A percentile compares a stretch with the other conserved stretches of the same genome.
These are phyloP conservation scores for Camptogramma bilineatum DNA, from an alignment of 2,888 invertebrate species.

Conservation along the genomic window DNA sequence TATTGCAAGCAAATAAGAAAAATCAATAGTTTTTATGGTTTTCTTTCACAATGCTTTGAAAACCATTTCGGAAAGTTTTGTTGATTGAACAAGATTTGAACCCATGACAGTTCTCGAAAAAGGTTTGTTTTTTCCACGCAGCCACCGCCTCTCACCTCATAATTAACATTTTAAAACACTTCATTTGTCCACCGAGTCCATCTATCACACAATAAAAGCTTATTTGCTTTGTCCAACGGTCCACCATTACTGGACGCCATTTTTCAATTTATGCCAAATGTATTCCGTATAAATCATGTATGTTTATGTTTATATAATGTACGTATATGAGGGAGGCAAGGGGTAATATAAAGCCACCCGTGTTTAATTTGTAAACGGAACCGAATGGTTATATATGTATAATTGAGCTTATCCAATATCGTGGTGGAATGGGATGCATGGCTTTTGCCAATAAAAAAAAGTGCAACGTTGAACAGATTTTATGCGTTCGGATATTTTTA, in stretches of 20 bases:
- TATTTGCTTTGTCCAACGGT: conserved; percentile 70
- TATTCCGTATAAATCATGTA: conserved; percentile 79
- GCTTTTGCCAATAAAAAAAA: conserved; percentile 46
- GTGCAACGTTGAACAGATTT: conserved; percentile 55
- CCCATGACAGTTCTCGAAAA: neutral
- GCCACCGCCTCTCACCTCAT: neutral
- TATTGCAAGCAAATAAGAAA: too few species aligned
- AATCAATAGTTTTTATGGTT: too few species aligned
- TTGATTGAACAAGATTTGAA: neutral
- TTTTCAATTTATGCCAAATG: conserved; percentile 84
- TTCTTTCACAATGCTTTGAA: too few species aligned
- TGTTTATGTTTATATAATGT: conserved; percentile 49
- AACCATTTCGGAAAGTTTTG: too few species aligned
- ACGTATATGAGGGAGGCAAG: conserved; percentile 45
- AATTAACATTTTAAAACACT: conserved; percentile 50
- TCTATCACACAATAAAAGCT: conserved; percentile 59
- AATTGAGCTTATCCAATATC: conserved; percentile 66
- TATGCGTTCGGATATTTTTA: conserved; percentile 64
- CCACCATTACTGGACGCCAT: conserved; percentile 73
- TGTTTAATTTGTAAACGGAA: conserved; percentile 81
- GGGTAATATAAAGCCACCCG: conserved; percentile 55
- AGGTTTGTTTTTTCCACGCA: neutral
- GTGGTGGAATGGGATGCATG: conserved; percentile 59
- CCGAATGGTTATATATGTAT: conserved; percentile 58
- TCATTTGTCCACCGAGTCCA: conserved; percentile 45